These are phyloP conservation scores for Acrobasis consociella DNA, from an alignment of 2,888 invertebrate genomes.

Conservation along the genomic window DNA sequence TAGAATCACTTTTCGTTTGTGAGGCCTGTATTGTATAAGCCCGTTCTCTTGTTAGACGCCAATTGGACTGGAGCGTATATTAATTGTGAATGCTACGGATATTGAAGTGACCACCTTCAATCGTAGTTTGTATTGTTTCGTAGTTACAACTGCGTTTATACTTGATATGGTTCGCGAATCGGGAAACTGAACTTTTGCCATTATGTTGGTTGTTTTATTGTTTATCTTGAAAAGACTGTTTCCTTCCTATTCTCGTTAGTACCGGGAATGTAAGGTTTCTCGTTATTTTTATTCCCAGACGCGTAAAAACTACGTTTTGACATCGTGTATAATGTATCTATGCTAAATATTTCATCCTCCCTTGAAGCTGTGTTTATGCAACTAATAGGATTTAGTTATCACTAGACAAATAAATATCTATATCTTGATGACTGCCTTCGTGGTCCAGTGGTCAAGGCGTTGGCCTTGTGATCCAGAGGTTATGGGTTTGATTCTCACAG, in stretches of 20 bases:
- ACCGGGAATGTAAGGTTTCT: background rate
- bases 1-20: constrained; percentile 50
- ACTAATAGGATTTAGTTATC: no score
- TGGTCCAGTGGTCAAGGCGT: no score
- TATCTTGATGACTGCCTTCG: no score
- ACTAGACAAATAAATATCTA: no score
- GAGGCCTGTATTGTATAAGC: constrained; percentile 37
- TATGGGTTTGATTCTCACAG: no score
- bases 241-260: background rate
- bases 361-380: no score
- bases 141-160: constrained; percentile 14
- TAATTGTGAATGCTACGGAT: constrained; percentile 61
- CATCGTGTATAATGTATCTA: no score
- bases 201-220: background rate
- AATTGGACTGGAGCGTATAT: constrained; percentile 61
- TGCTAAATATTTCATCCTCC: no score
- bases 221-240: background rate
- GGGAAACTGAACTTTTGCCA: constrained; percentile 1
- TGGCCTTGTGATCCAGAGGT: no score
- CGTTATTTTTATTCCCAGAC: background rate
- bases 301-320: no score
- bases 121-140: constrained; percentile 33
- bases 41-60: constrained; percentile 39
- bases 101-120: constrained; percentile 50
- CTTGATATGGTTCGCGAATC: background rate